Base-by-base conservation (phyloP, 2,888 invertebrate species). In the Oligia fasciuncula region DNA sequence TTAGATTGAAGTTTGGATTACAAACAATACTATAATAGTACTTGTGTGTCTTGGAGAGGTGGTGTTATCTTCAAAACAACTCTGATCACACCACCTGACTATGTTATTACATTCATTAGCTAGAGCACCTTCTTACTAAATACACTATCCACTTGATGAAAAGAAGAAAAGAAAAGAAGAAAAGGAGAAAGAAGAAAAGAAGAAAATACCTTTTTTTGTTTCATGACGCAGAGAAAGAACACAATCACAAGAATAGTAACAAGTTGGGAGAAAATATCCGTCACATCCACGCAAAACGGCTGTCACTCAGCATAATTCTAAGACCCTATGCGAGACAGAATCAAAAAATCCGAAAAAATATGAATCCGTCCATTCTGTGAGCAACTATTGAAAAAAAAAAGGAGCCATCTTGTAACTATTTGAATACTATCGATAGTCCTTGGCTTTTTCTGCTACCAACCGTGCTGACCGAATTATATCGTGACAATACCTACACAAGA, bases 1-100 rank as follows among this genome's bases (percentile, higher is more conserved):
- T 62, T 57, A 73, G 3, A 73, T 80, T 77, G 5, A 72, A 60
- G 57, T 77, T 72, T 71, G 19, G 19, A 19, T 70, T 35, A 57
- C 71, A 62, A 49, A 68, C n/a, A 71, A 57, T 49, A 19, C 23
- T 11, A 51, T 23, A 9, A 11, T n/a, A 46, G 23, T 43, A 19
- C 29, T 11, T n/a, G 29, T 63, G 9, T 73, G 23, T 77, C 23
- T 19, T n/a, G 23, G 23, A 67, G 17, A 67, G 5, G n/a, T n/a
- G 14, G 8, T n/a, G 67, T 9, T 67, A 17, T 43, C 43, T 67
- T 43, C n/a, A 43, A 4, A 43, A 43, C n/a, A 14, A 14, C 40
- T 8, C 13, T 66, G 19, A 40, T 35, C 9, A 0, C 19, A 19
- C 13, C 51, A 51, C 51, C 19, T 51, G 23, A 66, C 8, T 14